Conservation (phyloP, 2,888 invertebrate genomes). For the Eupithecia vulgata region DNA sequence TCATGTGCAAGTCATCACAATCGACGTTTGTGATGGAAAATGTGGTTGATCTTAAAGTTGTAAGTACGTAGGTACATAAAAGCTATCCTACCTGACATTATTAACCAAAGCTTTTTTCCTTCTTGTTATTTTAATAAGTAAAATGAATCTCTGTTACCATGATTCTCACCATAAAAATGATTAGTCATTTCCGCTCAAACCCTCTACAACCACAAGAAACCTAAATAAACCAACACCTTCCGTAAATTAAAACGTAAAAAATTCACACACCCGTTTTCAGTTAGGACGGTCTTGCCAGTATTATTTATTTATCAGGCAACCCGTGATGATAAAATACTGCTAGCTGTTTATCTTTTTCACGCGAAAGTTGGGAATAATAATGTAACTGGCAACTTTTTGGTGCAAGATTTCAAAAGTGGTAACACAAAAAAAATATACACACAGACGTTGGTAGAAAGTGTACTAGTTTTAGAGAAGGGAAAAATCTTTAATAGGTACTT, state of each 20-base stretch:
- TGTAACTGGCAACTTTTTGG: not conserved
- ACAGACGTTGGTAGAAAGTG: not conserved
- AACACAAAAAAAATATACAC: not conserved
- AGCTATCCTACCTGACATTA: not conserved
- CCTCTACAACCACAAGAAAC: not conserved
- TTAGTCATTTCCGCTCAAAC: not conserved
- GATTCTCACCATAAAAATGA: not conserved
- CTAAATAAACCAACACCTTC: constrained; percentile 42
- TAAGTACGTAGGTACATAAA: not conserved
- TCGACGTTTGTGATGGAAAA: no score
- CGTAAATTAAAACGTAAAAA: constrained; percentile 44
- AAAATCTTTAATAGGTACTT: not conserved
- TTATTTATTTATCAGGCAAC: constrained; percentile 30
- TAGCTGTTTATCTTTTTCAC: constrained; percentile 21
- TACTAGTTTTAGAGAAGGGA: not conserved
- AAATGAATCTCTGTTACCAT: not conserved
- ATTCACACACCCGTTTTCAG: constrained; percentile 40
- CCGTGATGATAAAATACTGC: constrained; percentile 34
- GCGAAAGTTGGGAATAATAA: not conserved
- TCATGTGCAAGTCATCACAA: no score
- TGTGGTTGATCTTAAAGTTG: not conserved
- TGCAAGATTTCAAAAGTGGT: not conserved
- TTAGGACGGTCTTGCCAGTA: constrained; percentile 19
- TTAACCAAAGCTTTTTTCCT: not conserved
- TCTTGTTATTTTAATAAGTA: not conserved